Evolutionary conservation across 2,888 invertebrate species (phyloP), one percentile per base, ranked within the genome.

Genomic region (Caenorhabditis angaria): DNA sequence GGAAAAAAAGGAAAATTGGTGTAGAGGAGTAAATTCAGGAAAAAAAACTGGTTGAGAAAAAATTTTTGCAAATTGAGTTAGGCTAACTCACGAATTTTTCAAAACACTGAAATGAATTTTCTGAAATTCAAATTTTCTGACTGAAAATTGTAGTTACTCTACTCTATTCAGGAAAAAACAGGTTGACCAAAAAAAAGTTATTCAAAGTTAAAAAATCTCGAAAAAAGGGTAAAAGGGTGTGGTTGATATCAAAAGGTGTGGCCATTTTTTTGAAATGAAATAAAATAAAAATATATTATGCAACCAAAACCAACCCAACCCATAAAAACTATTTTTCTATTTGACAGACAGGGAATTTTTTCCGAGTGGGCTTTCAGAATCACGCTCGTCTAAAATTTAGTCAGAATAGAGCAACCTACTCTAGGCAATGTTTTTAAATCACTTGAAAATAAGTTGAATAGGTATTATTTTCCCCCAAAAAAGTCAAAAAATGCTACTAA

Each of bases 401-500:
- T n/a, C n/a, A n/a, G n/a, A n/a, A n/a, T n/a, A n/a, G n/a, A n/a
- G n/a, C n/a, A n/a, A n/a, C n/a, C n/a, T n/a, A n/a, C n/a, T n/a
- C n/a, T n/a, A n/a, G n/a, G n/a, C n/a, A n/a, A n/a, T n/a, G n/a
- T n/a, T n/a, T n/a, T n/a, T n/a, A n/a, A n/a, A n/a, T n/a, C n/a
- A n/a, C n/a, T n/a, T n/a, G n/a, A n/a, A n/a, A n/a, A n/a, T n/a
- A n/a, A n/a, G n/a, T n/a, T n/a, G n/a, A n/a, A n/a, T n/a, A n/a
- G n/a, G n/a, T n/a, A n/a, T n/a, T n/a, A n/a, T n/a, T n/a, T n/a
- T n/a, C n/a, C n/a, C n/a, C n/a, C n/a, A n/a, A 20, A 47, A 10
- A 28, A 57, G 18, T 14, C 8, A 25, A 24, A 27, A 4, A 41
- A 24, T 18, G n/a, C 51, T 24, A 78, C 81, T 77, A 24, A 82